Evolutionary conservation across 2,797 vertebrate genomes (phyloP).

Genomic region (Leptodactylus fallax): DNA sequence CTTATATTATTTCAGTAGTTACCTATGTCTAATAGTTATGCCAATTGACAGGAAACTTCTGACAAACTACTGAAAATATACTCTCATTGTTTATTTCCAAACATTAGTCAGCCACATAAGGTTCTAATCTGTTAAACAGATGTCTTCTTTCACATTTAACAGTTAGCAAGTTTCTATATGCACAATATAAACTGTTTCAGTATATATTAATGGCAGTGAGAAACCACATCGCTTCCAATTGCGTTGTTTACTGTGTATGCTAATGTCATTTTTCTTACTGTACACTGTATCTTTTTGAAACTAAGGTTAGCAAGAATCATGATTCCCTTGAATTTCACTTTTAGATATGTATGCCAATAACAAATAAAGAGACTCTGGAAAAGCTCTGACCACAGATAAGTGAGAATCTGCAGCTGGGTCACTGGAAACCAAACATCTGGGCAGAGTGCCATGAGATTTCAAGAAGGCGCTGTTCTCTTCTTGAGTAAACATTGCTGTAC

Average conservation of each 20-base stretch:
- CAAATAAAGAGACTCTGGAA: background rate
- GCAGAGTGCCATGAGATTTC: background rate
- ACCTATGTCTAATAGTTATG: too few relatives aligned
- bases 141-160: background rate
- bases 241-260: too few relatives aligned
- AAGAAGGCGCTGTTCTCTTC: background rate
- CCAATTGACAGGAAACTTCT: too few relatives aligned
- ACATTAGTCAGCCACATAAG: background rate
- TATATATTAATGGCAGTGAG: too few relatives aligned
- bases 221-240: too few relatives aligned
- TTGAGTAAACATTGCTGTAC: background rate
- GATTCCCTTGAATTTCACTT: background rate
- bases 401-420: background rate
- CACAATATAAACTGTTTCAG: too few relatives aligned
- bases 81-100: too few relatives aligned
- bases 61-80: too few relatives aligned
- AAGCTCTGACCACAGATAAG: background rate
- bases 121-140: background rate
- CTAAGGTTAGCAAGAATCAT: background rate
- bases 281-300: too few relatives aligned
- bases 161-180: too few relatives aligned
- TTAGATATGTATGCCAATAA: background rate
- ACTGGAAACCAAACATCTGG: background rate
- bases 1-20: too few relatives aligned
- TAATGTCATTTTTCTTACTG: too few relatives aligned